Base-by-base conservation (phyloP, 2,797 vertebrate species). In the Zenarchopterus dispar region DNA sequence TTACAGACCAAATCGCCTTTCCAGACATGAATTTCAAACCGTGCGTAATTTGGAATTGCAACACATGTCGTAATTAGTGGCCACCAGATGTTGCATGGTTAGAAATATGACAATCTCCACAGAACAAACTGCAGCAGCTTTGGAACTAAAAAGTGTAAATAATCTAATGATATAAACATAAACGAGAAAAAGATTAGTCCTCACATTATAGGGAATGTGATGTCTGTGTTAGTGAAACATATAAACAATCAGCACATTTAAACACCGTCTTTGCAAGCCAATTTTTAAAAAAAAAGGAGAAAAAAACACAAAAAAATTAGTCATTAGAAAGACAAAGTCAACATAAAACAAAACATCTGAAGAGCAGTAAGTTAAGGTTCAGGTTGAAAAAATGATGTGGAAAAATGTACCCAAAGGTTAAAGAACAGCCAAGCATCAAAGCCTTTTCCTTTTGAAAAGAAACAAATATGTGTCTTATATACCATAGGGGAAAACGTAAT, bases 81-180 rank as follows among this genome's bases (percentile, higher is more conserved):
- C 21, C 8, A 26, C 28, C 70, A 77, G 72, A 68, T 85, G 68
- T 74, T 73, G 4, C 10, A 60, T 2, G 10, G 6, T 49, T 48
- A 59, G 48, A 22, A 36, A 68, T 51, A 23, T 53, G 17, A 56
- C 57, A 8, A 46, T 4, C 6, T 56, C 17, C 54, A 52, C 42
- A 50, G 58, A 22, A 58, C 10, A 64, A 51, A 70, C 33, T 41
- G 24, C 9, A 19, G 56, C 26, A 56, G 47, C 67, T 69, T 52
- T 8, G n/a, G 4, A 17, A 46, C 26, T 47, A 45, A 46, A 28
- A 57, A 7, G 13, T 47, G 15, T 23, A 13, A n/a, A 56, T 22
- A 55, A 51, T 18, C 0, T 15, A 52, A 54, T 45, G 18, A 70
- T 39, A 39, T 15, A 39, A 13, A 39, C 36, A 39, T 39, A 1